Percentiles rank a stretch among this genome's conserved stretches.
phyloP scores from a whole-genome alignment of 2,113 vertebrate species.

The Rhinopomastus cyanomelas region DNA sequence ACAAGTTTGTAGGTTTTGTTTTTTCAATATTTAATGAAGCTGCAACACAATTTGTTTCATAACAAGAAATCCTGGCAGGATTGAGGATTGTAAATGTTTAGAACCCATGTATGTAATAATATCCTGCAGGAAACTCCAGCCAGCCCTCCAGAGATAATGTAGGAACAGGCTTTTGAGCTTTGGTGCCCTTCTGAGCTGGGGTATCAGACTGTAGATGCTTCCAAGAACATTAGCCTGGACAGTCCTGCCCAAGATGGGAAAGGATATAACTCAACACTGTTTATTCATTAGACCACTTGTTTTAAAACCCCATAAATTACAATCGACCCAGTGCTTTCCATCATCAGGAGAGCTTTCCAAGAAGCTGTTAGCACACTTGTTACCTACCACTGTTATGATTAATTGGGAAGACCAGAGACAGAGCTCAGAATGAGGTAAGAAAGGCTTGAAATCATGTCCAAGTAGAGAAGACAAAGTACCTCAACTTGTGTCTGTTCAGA shows the following conservation, averaged over 20 bases:
- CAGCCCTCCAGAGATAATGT: background rate
- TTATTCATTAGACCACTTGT: background rate
- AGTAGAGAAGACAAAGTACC: background rate
- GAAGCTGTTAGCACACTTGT: background rate
- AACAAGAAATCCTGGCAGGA: fast-evolving
- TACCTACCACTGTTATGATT: background rate
- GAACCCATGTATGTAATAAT: fast-evolving
- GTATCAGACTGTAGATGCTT: background rate
- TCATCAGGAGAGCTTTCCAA: fast-evolving
- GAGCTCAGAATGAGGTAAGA: background rate
- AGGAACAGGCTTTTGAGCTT: background rate
- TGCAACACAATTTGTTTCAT: background rate
- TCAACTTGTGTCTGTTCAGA: background rate
- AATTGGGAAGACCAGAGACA: background rate
- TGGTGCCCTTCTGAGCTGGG: background rate
- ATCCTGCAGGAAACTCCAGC: background rate
- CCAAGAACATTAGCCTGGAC: fast-evolving
- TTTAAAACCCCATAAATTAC: background rate
- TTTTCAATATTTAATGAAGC: background rate
- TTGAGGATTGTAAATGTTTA: too few relatives aligned
- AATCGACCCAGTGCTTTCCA: background rate
- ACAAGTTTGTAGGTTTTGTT: background rate
- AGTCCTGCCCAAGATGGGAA: background rate
- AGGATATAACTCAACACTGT: background rate
- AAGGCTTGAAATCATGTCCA: background rate